These are phyloP conservation scores for Drosophila emarginata DNA, from an alignment of 2,888 invertebrate species.

Conservation along the genomic window DNA sequence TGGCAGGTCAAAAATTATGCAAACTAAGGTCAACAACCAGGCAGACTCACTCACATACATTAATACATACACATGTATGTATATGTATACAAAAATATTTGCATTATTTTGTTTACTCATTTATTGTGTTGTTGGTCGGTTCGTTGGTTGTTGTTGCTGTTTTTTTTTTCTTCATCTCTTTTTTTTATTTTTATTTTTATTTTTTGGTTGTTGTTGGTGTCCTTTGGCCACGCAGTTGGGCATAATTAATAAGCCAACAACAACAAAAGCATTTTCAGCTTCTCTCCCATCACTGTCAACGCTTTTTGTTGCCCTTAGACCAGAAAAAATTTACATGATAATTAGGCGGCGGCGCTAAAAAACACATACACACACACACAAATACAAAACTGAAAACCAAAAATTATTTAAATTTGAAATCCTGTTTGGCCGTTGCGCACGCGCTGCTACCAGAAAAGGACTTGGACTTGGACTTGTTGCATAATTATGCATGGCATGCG, in stretches of 20 bases:
- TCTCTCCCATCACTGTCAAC: slow-evolving; percentile 31
- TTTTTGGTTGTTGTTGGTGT: slow-evolving; percentile 31
- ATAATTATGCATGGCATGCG: slow-evolving; percentile 73
- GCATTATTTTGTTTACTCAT: slow-evolving; percentile 55
- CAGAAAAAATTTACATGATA: slow-evolving; percentile 72
- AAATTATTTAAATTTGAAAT: slow-evolving; percentile 73
- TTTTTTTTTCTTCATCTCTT: slow-evolving; percentile 20
- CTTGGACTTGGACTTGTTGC: slow-evolving; percentile 78
- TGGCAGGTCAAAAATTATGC: slow-evolving; percentile 74
- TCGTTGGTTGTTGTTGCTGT: slow-evolving; percentile 9
- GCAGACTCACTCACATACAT: slow-evolving; percentile 24
- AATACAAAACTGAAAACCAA: slow-evolving; percentile 15
- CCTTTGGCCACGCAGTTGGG: slow-evolving; percentile 77
- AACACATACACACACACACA: neutral
- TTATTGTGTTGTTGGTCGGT: slow-evolving; percentile 52
- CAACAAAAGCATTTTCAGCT: slow-evolving; percentile 16
- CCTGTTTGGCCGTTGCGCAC: slow-evolving; percentile 77
- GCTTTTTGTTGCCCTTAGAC: slow-evolving; percentile 43
- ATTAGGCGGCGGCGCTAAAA: slow-evolving; percentile 64
- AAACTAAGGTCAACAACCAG: slow-evolving; percentile 67
- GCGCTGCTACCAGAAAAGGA: slow-evolving; percentile 74
- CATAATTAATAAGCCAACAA: slow-evolving; percentile 71
- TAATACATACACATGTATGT: neutral
- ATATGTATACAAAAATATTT: slow-evolving; percentile 27
- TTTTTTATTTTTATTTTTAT: too few species aligned